These are phyloP conservation scores for Polia nebulosa DNA, from an alignment of 2,888 invertebrate species.

Conservation along the genomic window DNA sequence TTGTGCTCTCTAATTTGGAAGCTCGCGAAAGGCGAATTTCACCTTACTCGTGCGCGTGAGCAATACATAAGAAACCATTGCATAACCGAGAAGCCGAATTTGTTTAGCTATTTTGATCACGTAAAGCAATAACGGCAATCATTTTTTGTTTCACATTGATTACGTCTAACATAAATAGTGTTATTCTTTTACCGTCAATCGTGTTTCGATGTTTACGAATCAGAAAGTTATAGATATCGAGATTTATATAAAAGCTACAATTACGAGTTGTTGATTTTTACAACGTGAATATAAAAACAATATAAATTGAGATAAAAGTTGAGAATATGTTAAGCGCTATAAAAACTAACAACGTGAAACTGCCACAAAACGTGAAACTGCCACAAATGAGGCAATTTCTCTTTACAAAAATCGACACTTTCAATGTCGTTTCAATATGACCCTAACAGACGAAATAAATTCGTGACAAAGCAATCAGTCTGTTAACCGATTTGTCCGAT, in stretches of 20 bases:
- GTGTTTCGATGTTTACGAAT: conserved; percentile 48
- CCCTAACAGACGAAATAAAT: conserved; percentile 59
- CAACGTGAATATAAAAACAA: conserved; percentile 43
- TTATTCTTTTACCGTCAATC: conserved; percentile 47
- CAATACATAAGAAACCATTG: conserved; percentile 60
- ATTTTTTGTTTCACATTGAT: conserved; percentile 56
- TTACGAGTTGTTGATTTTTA: conserved; percentile 46
- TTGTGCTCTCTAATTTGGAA: conserved; percentile 61
- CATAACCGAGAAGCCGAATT: conserved; percentile 57
- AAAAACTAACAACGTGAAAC: conserved; percentile 57
- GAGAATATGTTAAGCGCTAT: conserved; percentile 56
- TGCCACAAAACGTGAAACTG: conserved; percentile 45
- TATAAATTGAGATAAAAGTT: conserved; percentile 54
- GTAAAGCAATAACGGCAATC: conserved; percentile 62
- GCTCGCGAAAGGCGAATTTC: conserved; percentile 76
- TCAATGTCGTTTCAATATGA: conserved; percentile 66
- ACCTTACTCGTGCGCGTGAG: conserved; percentile 71
- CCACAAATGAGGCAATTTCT: conserved; percentile 60
- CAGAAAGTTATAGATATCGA: conserved; percentile 47
- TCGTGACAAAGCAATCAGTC: conserved; percentile 67
- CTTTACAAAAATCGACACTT: conserved; percentile 63
- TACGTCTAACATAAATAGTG: conserved; percentile 40
- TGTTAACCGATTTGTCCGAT: conserved; percentile 56
- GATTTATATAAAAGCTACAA: conserved; percentile 45
- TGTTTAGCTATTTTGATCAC: conserved; percentile 60